Evolutionary conservation across 1,140 invertebrate species (phyloP), one percentile per base, ranked within the genome.

Genomic region (Metopolophium dirhodum): DNA sequence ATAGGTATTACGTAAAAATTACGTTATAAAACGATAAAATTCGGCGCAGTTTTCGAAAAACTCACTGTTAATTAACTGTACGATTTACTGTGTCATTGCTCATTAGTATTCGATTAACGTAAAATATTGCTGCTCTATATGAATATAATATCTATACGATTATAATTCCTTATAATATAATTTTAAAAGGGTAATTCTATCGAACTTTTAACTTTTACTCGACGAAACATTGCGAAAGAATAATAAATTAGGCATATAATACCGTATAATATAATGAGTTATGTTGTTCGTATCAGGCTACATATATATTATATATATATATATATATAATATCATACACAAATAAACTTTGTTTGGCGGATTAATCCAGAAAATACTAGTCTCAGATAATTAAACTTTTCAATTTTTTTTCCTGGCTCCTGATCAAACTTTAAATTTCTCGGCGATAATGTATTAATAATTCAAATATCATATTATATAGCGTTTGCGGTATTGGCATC

Each of bases 371-470:
- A n/a, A 77, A 77, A 77, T 77, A 77, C 61, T 77, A 77, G 61
- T 77, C 61, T 77, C n/a, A 77, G 30, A n/a, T 77, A 77, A 77
- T 77, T 77, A 77, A 77, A 77, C 61, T 77, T 77, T 77, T 77
- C 30, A n/a, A 18, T 18, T 77, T 68, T 77, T 77, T 77, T 77
- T 77, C 20, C 22, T 77, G 61, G 61, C 61, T n/a, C n/a, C n/a
- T n/a, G n/a, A 77, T 77, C 61, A 77, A 77, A 77, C 30, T 77
- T 77, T n/a, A 77, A 68, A 77, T 77, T 77, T n/a, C n/a, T 18
- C n/a, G 14, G 14, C 14, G 4, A 77, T 77, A 77, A 77, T 77
- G n/a, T 77, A 77, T 77, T 77, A 77, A 41, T 41, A 41, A 18
- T 77, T 77, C 61, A 77, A 77, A 77, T 77, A 77, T 77, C 14